Percentiles rank a stretch among this genome's conserved stretches.
Evolutionary conservation across 2,113 vertebrate species (phyloP).

Genomic region (Brienomyrus brachyistius): DNA sequence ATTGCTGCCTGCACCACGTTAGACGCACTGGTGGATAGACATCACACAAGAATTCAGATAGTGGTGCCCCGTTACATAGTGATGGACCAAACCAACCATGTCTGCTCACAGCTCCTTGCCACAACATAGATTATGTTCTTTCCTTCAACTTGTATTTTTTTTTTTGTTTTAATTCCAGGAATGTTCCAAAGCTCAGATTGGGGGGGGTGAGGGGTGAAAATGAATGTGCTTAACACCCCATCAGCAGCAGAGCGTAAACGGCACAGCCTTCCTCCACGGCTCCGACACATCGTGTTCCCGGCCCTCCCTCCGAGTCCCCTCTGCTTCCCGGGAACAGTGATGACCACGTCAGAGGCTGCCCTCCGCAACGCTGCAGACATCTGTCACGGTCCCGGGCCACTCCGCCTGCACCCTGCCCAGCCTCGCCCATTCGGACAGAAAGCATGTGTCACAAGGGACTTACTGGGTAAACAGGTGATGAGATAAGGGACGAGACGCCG

Average conservation of each 20-base stretch:
- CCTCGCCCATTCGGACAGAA: not conserved
- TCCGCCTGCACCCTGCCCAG: not conserved
- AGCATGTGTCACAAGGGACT: not conserved
- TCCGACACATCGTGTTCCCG: not conserved
- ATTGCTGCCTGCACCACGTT: not conserved
- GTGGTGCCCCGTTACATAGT: not conserved
- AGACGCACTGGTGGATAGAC: not conserved
- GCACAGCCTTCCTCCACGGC: not conserved
- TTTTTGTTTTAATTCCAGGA: not conserved
- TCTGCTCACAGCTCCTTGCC: not conserved
- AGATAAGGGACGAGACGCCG: not conserved
- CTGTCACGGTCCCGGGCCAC: not conserved
- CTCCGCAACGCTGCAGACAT: not conserved
- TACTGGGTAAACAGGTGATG: not conserved
- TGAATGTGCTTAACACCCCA: not conserved
- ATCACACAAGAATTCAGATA: not conserved
- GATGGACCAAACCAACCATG: not conserved
- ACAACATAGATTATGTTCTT: not conserved
- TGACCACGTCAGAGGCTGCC: not conserved
- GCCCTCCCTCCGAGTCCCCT: not conserved
- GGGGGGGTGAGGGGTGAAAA: not conserved
- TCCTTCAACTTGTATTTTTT: not conserved
- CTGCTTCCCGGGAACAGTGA: not conserved
- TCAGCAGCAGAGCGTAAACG: not conserved
- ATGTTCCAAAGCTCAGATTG: not conserved